Percentiles rank a stretch among this genome's conserved stretches.
phyloP scores from a whole-genome alignment of 92 coral and sea anemone genomes.

The Epizoanthus rinbou region DNA sequence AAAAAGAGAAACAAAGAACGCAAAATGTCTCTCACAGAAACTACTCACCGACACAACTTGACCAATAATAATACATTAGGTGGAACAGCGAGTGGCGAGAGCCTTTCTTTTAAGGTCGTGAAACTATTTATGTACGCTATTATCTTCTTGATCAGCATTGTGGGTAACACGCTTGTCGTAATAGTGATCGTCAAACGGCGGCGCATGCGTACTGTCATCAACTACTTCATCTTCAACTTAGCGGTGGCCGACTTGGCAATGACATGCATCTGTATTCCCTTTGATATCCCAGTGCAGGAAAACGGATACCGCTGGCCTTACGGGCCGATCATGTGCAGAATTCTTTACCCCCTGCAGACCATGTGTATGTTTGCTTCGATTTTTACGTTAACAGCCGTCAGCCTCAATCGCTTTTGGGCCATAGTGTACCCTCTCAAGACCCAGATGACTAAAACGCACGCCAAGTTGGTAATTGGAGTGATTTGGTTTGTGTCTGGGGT shows the following conservation, averaged over 20 bases:
- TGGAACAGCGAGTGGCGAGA: conserved; percentile 53
- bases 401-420: conserved; percentile 92
- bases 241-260: conserved; percentile 91
- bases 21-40: neutral
- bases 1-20: neutral
- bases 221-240: conserved; percentile 90
- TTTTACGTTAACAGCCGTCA: conserved; percentile 91
- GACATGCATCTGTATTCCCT: conserved; percentile 90
- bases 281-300: conserved; percentile 94
- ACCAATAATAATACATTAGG: neutral
- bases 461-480: conserved; percentile 50
- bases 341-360: conserved; percentile 89
- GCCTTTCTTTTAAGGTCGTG: conserved; percentile 69
- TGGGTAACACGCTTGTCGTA: conserved; percentile 91
- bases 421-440: conserved; percentile 86
- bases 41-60: neutral
- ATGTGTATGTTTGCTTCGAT: conserved; percentile 88
- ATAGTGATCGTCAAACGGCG: conserved; percentile 85
- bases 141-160: conserved; percentile 83
- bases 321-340: conserved; percentile 80
- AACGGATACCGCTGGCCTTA: conserved; percentile 87
- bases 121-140: conserved; percentile 83
- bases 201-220: conserved; percentile 93
- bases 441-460: conserved; percentile 73
- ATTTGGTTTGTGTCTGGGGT: conserved; percentile 74